Percentiles rank a stretch among this genome's conserved stretches.
Conservation (phyloP, 2,888 invertebrate genomes). For the Scelioninae gen. 1 region DNA sequence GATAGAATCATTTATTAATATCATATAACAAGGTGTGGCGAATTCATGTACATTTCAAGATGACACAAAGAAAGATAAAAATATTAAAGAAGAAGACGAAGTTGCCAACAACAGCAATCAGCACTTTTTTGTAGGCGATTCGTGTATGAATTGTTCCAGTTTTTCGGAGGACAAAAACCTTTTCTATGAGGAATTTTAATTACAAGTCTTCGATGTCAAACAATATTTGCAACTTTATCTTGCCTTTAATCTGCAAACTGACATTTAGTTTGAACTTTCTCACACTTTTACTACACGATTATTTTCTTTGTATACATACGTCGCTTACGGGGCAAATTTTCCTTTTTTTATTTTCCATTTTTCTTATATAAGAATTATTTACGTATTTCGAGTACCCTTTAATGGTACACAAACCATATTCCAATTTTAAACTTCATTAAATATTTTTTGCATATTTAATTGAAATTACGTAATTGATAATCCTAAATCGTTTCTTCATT, state of each 20-base stretch:
- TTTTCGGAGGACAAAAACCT: conserved; percentile 20
- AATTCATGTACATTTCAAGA: conserved; percentile 3
- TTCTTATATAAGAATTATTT: conserved; percentile 25
- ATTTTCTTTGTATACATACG: conserved; percentile 51
- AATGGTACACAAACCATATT: neutral
- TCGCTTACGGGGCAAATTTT: conserved; percentile 39
- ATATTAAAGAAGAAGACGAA: neutral
- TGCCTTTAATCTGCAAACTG: conserved; percentile 59
- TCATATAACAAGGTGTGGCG: conserved; percentile 36
- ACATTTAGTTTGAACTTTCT: conserved; percentile 64
- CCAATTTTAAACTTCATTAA: neutral
- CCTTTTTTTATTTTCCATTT: conserved; percentile 26
- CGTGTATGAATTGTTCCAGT: conserved; percentile 27
- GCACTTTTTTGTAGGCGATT: conserved; percentile 9
- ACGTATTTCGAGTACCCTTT: conserved; percentile 20
- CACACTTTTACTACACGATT: conserved; percentile 58
- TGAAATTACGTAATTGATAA: neutral
- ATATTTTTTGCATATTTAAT: too few species aligned
- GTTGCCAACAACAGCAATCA: neutral
- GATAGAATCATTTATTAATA: conserved; percentile 38
- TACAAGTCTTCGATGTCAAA: conserved; percentile 42
- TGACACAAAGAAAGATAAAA: neutral
- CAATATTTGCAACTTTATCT: conserved; percentile 55
- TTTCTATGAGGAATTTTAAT: conserved; percentile 33
- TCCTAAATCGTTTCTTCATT: too few species aligned